A percentile compares a stretch with the other conserved stretches of the same genome.
Evolutionary conservation across 1,140 invertebrate genomes (phyloP).

Genomic region (Bombus consobrinus): DNA sequence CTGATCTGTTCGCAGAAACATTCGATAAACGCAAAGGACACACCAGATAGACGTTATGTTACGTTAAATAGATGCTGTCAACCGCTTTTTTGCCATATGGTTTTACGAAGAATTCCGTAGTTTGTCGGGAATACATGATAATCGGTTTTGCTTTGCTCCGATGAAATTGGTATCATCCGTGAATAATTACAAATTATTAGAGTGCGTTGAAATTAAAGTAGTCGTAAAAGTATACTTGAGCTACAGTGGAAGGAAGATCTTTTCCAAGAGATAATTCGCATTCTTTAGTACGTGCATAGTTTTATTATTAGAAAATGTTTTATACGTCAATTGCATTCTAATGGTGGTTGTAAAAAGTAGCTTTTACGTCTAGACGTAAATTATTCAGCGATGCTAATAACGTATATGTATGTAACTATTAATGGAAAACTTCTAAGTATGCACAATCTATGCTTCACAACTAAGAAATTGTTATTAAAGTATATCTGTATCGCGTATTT

Average conservation of each 20-base stretch:
- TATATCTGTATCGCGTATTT: too few species aligned
- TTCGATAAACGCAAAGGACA: neutral
- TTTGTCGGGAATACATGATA: neutral
- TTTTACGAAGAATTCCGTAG: neutral
- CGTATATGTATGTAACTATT: neutral
- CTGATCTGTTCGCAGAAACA: neutral
- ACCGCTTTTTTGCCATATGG: too few species aligned
- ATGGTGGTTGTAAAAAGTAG: neutral
- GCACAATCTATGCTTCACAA: neutral
- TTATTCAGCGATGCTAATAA: neutral
- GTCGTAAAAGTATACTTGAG: neutral
- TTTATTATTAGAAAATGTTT: neutral
- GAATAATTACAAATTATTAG: too few species aligned
- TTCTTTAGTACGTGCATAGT: neutral
- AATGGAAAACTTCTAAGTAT: neutral
- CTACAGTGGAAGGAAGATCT: neutral
- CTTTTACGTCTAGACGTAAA: neutral
- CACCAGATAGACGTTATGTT: neutral
- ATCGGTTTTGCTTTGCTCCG: neutral
- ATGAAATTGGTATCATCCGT: neutral
- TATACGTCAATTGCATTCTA: neutral
- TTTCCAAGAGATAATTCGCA: neutral
- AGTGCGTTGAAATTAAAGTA: neutral
- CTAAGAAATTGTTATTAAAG: too few species aligned
- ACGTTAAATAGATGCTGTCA: neutral